Evolutionary conservation across 2,113 vertebrate species (phyloP), one percentile per base, ranked within the genome.

Genomic region (Callochromis pleurospilus): DNA sequence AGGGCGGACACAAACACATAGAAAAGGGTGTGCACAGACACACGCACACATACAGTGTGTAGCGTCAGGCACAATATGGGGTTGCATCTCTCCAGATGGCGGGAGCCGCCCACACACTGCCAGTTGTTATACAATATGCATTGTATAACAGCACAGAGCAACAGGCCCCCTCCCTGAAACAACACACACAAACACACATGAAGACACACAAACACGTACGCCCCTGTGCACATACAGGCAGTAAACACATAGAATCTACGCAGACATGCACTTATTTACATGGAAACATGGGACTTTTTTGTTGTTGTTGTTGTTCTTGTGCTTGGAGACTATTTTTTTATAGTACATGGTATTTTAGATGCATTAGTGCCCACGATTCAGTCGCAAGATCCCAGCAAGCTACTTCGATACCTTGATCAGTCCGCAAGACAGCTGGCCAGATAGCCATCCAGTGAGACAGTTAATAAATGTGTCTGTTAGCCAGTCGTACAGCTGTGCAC

Each of bases 71-170:
- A 77, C 89, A 45, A 90, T 88, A 90, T 51, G 90, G 89, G 81
- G 92, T 87, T 92, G 92, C 88, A 91, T 90, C 89, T 92, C 89
- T 92, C 90, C 95, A 95, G 93, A 94, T 95, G 94, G 94, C 86
- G 62, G 94, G 90, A 92, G 81, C 93, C 88, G 87, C 94, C 95
- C 93, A 95, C 94, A 90, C 91, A 83, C 84, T 93, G 91, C 92
- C 94, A 94, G 93, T 95, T 95, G 91, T 95, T 96, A 95, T 95
- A 95, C 95, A 96, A 96, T 96, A 91, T 91, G 88, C 86, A 95
- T 95, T 95, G 94, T 95, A 91, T 95, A 96, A 95, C 94, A 92
- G 83, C 84, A 80, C 73, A 86, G 85, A 88, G 91, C 94, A 95
- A 92, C 86, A 94, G 80, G 54, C 89, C 70, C 85, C 80, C 90